Evolutionary conservation across 1,140 invertebrate genomes (phyloP), one percentile per base, ranked within the genome.

Genomic region (Saxidomus purpurata): DNA sequence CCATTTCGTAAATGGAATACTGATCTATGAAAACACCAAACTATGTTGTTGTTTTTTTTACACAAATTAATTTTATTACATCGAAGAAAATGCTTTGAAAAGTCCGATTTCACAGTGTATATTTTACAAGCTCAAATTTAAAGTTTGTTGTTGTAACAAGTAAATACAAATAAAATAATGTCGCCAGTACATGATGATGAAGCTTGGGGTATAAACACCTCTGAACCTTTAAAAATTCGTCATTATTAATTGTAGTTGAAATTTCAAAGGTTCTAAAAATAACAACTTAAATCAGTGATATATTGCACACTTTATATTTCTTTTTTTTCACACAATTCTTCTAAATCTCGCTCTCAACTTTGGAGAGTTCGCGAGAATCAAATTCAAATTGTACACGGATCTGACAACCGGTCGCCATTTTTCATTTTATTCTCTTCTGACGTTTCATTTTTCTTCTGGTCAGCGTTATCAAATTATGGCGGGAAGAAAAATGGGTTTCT

Each of bases 401-500:
- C 59, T 61, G 86, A 89, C 87, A 89, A 77, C 43, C 80, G 25
- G 4, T 25, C 40, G 79, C 52, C 63, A 89, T 89, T 83, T 89
- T 89, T 89, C 80, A 88, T 89, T 89, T 59, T 40, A 89, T 83
- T 63, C 59, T 34, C 47, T 25, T 47, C 34, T 89, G 87, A 89
- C 87, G 80, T 59, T 84, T 83, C 87, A 89, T 89, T 89, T 89
- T 89, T 89, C 87, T 89, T 83, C 80, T 28, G 81, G 87, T 83
- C 87, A 89, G 80, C 69, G 63, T 89, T 89, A 89, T 89, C 87
- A 83, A 89, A 89, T 89, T 83, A 89, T 77, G 77, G 86, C 76
- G 77, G 55, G 34, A 88, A 88, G 86, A 88, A 61, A 79, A 81
- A 88, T 88, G 86, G 28, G 52, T 80, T 88, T 88, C 76, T 88